A percentile compares a stretch with the other conserved stretches of the same genome.
These are phyloP conservation scores for Aricia artaxerxes DNA, from an alignment of 2,888 invertebrate species.

Conservation along the genomic window DNA sequence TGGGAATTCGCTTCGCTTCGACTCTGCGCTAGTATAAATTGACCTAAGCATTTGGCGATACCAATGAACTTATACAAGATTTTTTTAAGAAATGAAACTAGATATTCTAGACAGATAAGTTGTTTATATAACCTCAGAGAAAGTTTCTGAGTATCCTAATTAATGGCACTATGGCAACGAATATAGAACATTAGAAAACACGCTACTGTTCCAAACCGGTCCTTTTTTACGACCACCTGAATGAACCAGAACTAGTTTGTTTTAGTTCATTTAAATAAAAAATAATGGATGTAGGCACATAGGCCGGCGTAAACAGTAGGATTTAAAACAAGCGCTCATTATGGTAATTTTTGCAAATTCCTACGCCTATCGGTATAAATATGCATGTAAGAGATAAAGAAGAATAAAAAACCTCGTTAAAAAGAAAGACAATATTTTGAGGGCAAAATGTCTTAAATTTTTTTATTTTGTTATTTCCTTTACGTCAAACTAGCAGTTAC, in stretches of 20 bases:
- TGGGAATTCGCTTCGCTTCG: no score
- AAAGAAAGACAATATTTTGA: background rate
- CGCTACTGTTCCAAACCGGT: slow-evolving; percentile 17
- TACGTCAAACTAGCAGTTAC: background rate
- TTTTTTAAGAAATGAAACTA: no score
- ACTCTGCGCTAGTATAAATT: no score
- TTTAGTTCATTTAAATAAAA: slow-evolving; percentile 15
- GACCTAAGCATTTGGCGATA: no score
- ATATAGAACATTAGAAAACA: slow-evolving; percentile 8
- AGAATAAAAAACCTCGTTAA: background rate
- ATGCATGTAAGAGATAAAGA: background rate
- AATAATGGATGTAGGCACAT: slow-evolving; percentile 1
- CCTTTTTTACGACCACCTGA: slow-evolving; percentile 9
- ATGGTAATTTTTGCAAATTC: background rate
- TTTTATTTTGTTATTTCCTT: background rate
- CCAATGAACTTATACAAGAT: no score
- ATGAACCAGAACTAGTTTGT: slow-evolving; percentile 11
- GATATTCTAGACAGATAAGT: no score
- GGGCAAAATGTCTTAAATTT: no score
- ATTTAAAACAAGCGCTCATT: background rate
- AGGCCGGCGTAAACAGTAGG: background rate
- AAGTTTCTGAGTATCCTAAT: slow-evolving; percentile 1
- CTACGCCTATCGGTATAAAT: background rate
- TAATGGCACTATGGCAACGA: background rate
- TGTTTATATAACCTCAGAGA: background rate